Evolutionary conservation across 2,113 vertebrate genomes (phyloP).

Genomic region (Vireo altiloquus): DNA sequence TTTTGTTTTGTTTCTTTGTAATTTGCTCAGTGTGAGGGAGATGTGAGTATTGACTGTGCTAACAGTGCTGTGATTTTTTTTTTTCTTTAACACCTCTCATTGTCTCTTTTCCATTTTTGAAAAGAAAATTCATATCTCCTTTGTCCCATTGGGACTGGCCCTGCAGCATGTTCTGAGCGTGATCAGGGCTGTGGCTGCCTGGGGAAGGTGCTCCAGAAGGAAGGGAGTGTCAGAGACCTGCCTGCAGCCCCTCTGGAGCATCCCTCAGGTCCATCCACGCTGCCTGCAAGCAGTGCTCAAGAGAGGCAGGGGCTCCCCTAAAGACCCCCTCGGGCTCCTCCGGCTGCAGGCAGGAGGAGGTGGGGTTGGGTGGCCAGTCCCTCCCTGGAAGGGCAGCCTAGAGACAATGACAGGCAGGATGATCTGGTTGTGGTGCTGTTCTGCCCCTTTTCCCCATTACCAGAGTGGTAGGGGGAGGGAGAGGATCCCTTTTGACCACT

Average conservation of each 20-base stretch:
- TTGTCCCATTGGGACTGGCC: neutral
- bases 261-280: neutral
- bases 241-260: slow-evolving; percentile 6
- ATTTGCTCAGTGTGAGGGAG: slow-evolving; percentile 92
- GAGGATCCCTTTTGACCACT: slow-evolving; percentile 15
- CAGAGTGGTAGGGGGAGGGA: neutral
- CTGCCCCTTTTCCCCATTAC: neutral
- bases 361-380: neutral
- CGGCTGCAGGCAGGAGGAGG: neutral
- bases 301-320: neutral
- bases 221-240: neutral
- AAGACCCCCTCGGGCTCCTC: neutral
- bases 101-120: slow-evolving; percentile 46
- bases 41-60: slow-evolving; percentile 88
- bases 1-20: slow-evolving; percentile 74
- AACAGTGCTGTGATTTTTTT: slow-evolving; percentile 69
- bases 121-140: neutral
- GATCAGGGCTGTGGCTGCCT: neutral
- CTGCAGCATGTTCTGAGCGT: neutral
- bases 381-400: neutral
- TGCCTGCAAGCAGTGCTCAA: slow-evolving; percentile 69
- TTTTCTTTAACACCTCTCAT: slow-evolving; percentile 45
- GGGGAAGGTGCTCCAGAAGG: neutral
- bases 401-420: slow-evolving; percentile 56
- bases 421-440: slow-evolving; percentile 29